These are phyloP conservation scores for Ceyx cyanopectus DNA, from an alignment of 2,113 vertebrate species.

Conservation along the genomic window DNA sequence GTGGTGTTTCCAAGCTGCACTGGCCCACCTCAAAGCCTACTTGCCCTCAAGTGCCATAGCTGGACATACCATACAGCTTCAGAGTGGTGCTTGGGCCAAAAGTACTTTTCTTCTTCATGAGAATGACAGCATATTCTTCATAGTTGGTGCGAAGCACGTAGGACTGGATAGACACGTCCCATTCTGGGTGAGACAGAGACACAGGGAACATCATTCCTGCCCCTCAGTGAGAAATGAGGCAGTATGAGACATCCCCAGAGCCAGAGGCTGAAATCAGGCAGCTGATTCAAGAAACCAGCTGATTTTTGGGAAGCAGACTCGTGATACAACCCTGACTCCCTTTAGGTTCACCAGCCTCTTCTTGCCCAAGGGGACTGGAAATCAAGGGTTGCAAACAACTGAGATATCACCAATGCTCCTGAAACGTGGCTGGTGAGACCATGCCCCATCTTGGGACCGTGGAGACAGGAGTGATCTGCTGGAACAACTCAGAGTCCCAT, in stretches of 20 bases:
- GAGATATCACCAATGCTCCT: not conserved
- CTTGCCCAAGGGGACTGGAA: not conserved
- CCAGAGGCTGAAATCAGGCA: not conserved
- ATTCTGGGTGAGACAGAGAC: conserved; percentile 75
- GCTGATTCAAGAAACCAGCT: not conserved
- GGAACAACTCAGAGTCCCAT: not conserved
- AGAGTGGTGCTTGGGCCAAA: conserved; percentile 70
- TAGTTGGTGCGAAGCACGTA: conserved; percentile 92
- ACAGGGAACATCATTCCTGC: not conserved
- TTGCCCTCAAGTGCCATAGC: not conserved
- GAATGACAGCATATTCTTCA: conserved; percentile 85
- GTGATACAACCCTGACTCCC: not conserved
- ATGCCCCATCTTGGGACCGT: not conserved
- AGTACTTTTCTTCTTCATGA: conserved; percentile 79
- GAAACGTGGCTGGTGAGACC: not conserved
- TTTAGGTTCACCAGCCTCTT: not conserved
- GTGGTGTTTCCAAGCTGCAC: not conserved
- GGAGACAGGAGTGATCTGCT: not conserved
- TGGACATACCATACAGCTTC: conserved; percentile 85
- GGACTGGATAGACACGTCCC: conserved; percentile 74
- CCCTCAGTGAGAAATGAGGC: not conserved
- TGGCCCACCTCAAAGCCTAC: not conserved
- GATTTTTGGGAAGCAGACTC: not conserved
- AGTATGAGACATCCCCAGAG: not conserved
- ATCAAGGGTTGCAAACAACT: not conserved